Percentiles rank a stretch among this genome's conserved stretches.
Evolutionary conservation across 1,140 invertebrate species (phyloP).

Genomic region (Wasmannia auropunctata): DNA sequence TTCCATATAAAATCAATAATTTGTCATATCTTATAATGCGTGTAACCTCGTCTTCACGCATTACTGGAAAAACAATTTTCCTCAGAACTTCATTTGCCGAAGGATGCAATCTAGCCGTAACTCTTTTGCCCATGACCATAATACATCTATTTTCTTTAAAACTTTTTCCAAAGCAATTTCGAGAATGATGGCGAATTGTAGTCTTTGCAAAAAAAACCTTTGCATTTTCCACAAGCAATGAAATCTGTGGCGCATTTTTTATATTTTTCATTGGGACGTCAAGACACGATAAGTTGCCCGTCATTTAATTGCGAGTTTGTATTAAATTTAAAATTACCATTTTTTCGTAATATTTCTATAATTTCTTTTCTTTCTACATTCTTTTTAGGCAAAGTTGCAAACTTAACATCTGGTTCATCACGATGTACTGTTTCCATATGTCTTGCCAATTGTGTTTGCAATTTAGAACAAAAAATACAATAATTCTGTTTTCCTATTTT

Average conservation of each 20-base stretch:
- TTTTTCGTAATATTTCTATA: background rate
- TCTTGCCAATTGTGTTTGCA: background rate
- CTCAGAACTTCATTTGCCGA: background rate
- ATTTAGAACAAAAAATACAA: background rate
- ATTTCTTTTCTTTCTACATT: no score
- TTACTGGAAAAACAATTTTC: background rate
- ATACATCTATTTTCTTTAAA: background rate
- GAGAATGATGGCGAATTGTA: background rate
- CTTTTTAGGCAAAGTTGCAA: no score
- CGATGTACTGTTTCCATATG: background rate
- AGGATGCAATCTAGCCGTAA: background rate
- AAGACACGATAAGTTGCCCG: background rate
- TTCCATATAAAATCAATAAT: background rate
- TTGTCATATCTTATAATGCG: background rate
- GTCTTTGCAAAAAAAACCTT: background rate
- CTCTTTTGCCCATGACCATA: background rate
- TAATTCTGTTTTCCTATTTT: background rate
- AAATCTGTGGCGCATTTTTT: background rate
- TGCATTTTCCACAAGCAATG: background rate
- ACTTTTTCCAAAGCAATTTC: background rate
- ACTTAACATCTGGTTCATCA: no score
- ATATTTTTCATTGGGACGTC: background rate
- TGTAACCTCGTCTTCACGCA: background rate
- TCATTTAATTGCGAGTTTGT: background rate
- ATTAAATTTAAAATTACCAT: background rate